Evolutionary conservation across 2,797 vertebrate species (phyloP), one percentile per base, ranked within the genome.

Genomic region (Halcyon smyrnensis): DNA sequence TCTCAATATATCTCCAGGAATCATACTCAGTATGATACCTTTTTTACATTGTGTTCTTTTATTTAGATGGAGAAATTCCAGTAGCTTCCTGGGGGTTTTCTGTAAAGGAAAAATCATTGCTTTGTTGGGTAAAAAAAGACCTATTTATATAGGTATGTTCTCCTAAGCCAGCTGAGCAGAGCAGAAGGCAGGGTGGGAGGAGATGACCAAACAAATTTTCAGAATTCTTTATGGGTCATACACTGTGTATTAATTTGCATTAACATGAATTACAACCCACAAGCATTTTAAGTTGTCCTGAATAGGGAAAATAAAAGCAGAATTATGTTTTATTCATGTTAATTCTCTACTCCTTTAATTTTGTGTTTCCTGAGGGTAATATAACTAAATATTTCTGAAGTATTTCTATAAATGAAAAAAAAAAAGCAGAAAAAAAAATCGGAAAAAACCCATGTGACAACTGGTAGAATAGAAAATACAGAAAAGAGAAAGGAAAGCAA

Each of bases 21-120:
- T 62, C 84, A 71, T 6, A 14, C 56, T 76, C 94, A 90, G 68
- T 90, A 76, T 67, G 70, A 89, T 84, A 82, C 94, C 76, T 32
- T 95, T 97, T 91, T 92, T 64, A 93, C 13, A 28, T 74, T 90
- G 46, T 96, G 63, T 82, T 87, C 85, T 97, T 94, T 95, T 92
- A 92, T 92, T 79, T 50, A 32, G 57, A 90, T 92, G 94, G 79
- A 96, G 89, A 96, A 95, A 96, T 96, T 96, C 95, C 95, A 97
- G 89, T 56, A 86, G 67, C 50, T 94, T 48, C 34, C 79, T 19
- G 80, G 87, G 79, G 54, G n/a, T 37, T 93, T 95, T 97, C 92
- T 70, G 34, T 90, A 88, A 90, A 76, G 39, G 36, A 51, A 21
- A 10, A 89, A 50, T 2, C 2, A 3, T 48, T 84, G 12, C 25